These are phyloP conservation scores for Drosophila quinaria DNA, from an alignment of 2,888 invertebrate species.

Conservation along the genomic window DNA sequence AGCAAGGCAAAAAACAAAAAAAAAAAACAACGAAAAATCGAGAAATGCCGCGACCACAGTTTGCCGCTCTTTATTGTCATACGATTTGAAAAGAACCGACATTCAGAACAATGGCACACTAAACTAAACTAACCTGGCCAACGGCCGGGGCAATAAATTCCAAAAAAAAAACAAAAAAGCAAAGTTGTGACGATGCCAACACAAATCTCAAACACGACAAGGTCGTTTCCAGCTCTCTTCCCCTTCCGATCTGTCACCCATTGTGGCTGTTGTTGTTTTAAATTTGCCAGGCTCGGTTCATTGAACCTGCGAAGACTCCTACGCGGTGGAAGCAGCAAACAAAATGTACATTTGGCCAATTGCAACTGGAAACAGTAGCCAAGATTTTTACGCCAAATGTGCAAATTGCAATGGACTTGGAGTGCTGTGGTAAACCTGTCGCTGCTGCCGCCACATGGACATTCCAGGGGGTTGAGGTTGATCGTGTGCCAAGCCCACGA, in stretches of 20 bases:
- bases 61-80: slow-evolving; percentile 71
- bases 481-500: slow-evolving; percentile 79
- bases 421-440: slow-evolving; percentile 67
- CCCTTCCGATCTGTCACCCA: background rate
- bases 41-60: slow-evolving; percentile 52
- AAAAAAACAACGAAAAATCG: slow-evolving; percentile 16
- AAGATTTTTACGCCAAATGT: slow-evolving; percentile 64
- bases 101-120: slow-evolving; percentile 78
- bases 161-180: slow-evolving; percentile 48
- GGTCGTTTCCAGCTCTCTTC: slow-evolving; percentile 52
- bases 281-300: slow-evolving; percentile 52
- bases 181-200: slow-evolving; percentile 47
- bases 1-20: slow-evolving; percentile 1
- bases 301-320: slow-evolving; percentile 65
- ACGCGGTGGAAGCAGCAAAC: slow-evolving; percentile 43
- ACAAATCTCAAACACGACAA: slow-evolving; percentile 57
- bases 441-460: slow-evolving; percentile 61
- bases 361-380: slow-evolving; percentile 69
- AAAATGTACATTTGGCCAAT: slow-evolving; percentile 53
- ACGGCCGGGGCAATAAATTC: slow-evolving; percentile 63
- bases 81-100: slow-evolving; percentile 70
- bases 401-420: slow-evolving; percentile 59
- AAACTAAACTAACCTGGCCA: slow-evolving; percentile 63
- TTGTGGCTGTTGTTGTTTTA: background rate
- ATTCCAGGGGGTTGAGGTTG: slow-evolving; percentile 64